Evolutionary conservation across 2,113 vertebrate species (phyloP).

Genomic region (Nothoprocta perdicaria): DNA sequence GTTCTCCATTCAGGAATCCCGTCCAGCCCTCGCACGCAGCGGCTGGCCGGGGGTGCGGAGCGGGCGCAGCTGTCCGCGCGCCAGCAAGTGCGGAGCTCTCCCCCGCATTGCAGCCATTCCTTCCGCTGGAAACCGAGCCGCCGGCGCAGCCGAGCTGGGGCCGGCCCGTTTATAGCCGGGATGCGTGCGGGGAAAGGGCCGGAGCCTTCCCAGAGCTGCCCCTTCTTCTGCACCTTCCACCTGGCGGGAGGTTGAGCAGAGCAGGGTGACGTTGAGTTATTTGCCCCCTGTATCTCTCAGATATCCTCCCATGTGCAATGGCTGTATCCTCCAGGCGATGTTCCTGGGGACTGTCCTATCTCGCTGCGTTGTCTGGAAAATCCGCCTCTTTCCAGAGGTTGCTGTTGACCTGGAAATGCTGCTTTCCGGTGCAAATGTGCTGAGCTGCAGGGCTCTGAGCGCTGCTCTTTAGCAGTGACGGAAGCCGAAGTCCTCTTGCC

Average conservation of each 20-base stretch:
- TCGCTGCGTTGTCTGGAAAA: not conserved
- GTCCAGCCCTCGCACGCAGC: not conserved
- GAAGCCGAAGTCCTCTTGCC: not conserved
- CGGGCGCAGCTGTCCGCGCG: conserved; percentile 72
- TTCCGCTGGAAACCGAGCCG: conserved; percentile 44
- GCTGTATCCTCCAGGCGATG: not conserved
- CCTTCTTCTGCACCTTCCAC: accelerated
- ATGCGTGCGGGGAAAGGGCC: not conserved
- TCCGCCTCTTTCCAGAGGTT: not conserved
- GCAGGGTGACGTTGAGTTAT: not conserved
- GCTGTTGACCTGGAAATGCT: conserved; percentile 40
- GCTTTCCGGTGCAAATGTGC: conserved; percentile 37
- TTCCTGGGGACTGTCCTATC: not conserved
- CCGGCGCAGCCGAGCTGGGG: not conserved
- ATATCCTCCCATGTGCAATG: accelerated
- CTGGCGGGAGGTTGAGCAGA: accelerated
- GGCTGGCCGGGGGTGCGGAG: not conserved
- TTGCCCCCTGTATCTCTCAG: not conserved
- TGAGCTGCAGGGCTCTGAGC: not conserved
- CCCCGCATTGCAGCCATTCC: conserved; percentile 78
- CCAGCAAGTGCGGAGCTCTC: conserved; percentile 56
- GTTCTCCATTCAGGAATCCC: conserved; percentile 69
- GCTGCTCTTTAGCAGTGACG: accelerated
- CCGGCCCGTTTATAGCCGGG: conserved; percentile 56
- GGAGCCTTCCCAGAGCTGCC: not conserved